Evolutionary conservation across 2,113 vertebrate species (phyloP).

Genomic region (Eupsittula cactorum): DNA sequence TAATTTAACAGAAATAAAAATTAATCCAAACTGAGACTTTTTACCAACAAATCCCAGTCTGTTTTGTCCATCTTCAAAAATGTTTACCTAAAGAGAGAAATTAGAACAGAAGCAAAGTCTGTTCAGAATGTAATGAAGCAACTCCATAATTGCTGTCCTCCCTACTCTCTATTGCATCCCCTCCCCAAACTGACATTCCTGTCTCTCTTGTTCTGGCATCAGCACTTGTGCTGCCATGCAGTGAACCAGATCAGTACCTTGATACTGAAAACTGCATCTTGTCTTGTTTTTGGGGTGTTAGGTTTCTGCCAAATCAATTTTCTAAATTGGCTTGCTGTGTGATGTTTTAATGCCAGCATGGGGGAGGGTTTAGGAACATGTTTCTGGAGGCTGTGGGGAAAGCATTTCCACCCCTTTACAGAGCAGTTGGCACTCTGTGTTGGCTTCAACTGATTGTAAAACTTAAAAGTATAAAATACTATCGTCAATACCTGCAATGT

Average conservation of each 20-base stretch:
- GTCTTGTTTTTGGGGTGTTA: neutral
- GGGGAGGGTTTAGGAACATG: neutral
- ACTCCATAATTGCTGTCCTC: neutral
- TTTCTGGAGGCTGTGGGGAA: neutral
- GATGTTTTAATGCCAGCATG: neutral
- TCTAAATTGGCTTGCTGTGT: neutral
- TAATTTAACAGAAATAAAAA: neutral
- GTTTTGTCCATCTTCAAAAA: neutral
- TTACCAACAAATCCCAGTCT: neutral
- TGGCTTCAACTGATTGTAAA: neutral
- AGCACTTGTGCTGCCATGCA: neutral
- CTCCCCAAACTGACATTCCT: neutral
- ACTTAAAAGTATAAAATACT: neutral
- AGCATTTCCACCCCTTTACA: neutral
- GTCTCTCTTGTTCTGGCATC: neutral
- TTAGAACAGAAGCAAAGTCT: neutral
- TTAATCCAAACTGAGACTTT: neutral
- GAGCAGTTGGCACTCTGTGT: neutral
- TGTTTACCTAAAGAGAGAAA: neutral
- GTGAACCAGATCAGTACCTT: neutral
- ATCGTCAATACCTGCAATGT: neutral
- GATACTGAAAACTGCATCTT: neutral
- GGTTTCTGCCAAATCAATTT: neutral
- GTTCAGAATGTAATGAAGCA: neutral
- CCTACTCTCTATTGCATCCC: accelerated